Base-by-base conservation (phyloP, 2,113 vertebrate species). In the Elephantulus edwardii region DNA sequence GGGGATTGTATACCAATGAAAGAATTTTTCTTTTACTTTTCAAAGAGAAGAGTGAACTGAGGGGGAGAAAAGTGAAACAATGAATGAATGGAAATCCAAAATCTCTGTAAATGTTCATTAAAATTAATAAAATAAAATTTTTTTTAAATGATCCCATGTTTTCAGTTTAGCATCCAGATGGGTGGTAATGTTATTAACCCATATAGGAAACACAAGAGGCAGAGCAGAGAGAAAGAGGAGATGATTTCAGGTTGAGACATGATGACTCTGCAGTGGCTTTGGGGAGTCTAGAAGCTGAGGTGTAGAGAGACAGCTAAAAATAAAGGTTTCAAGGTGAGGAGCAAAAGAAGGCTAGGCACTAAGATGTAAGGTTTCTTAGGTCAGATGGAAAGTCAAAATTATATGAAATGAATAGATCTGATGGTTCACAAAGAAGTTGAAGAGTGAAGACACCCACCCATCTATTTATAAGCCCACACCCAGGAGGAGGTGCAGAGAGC, bases 341-440 rank as follows among this genome's bases (percentile, higher is more conserved):
- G 66, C 33, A 58, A 79, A 86, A 84, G 68, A 71, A 84, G 88
- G n/a, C 50, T 79, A 50, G n/a, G 58, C 68, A 93, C 52, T 77
- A 75, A 74, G 46, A 50, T 78, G 38, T 54, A 68, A 78, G 52
- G 52, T 42, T 86, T 86, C 75, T 92, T 33, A 46, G 40, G 40
- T 64, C 8, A 72, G 50, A 79, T 66, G 35, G 42, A 72, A 83
- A 76, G 52, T 56, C 77, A 9, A 44, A 90, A 80, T 58, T 76
- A 42, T 2, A 44, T 16, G 72, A 40, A 19, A 44, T 16, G 72
- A 40, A 19, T 58, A 74, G 58, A 40, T 81, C 50, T 77, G 64
- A 75, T 50, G 52, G 64, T n/a, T 92, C 30, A 54, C 30, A 56
- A 62, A 84, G 8, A 40, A 70, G 5, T 30, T 56, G 14, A 0